Evolutionary conservation across 2,888 invertebrate genomes (phyloP).

Genomic region (Panzeria rudis): DNA sequence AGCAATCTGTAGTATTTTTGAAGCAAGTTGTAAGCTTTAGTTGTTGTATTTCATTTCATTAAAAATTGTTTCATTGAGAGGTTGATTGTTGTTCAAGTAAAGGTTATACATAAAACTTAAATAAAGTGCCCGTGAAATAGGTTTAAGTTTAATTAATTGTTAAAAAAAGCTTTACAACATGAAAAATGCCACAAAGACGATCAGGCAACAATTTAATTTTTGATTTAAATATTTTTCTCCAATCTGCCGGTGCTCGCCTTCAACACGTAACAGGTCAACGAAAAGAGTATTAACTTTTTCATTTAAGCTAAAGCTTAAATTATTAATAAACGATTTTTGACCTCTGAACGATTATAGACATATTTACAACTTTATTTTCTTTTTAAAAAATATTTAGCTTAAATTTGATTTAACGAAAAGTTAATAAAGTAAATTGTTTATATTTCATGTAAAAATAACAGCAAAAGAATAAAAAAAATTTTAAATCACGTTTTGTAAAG

Average conservation of each 20-base stretch:
- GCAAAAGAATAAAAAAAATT: conserved; percentile 29
- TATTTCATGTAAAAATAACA: conserved; percentile 13
- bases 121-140: conserved; percentile 70
- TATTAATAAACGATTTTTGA: conserved; percentile 45
- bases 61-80: conserved; percentile 57
- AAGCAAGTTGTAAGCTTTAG: conserved; percentile 5
- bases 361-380: conserved; percentile 50
- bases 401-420: conserved; percentile 35
- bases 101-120: conserved; percentile 66
- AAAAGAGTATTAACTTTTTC: conserved; percentile 27
- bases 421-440: conserved; percentile 28
- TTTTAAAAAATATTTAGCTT: conserved; percentile 5
- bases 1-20: conserved; percentile 26
- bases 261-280: conserved; percentile 48
- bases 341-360: background rate
- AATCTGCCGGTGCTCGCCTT: background rate
- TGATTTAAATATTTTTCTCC: background rate
- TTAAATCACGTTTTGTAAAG: conserved; percentile 69
- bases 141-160: conserved; percentile 74
- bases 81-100: conserved; percentile 59
- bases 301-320: conserved; percentile 18
- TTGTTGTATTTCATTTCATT: conserved; percentile 36
- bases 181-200: conserved; percentile 23
- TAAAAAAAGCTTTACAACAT: conserved; percentile 4
- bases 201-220: conserved; percentile 28